Base-by-base conservation (phyloP, 2,888 invertebrate genomes). In the Mactromeris polynyma region DNA sequence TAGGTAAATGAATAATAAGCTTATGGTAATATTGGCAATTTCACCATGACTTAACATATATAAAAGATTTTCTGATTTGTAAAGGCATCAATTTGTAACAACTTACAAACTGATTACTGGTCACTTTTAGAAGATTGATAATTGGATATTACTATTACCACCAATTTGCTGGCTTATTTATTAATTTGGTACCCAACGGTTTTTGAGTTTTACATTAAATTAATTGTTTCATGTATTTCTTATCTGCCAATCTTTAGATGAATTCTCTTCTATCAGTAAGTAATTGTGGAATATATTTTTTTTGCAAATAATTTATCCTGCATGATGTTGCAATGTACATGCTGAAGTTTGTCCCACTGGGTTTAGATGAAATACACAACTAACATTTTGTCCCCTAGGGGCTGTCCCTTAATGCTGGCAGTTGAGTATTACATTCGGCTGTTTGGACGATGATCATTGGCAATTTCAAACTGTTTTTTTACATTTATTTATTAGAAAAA, bases 201-300 rank as follows among this genome's bases (percentile, higher is more conserved):
- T 19, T 77, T 77, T 77, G 9, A 79, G 11, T 54, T 17, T 36
- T 36, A 54, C 33, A 31, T 26, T 26, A 40, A 31, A 54, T 3
- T 77, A 33, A 77, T 21, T 36, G 26, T 64, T 26, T 77, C 19
- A 77, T 83, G 42, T 83, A 73, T 79, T 78, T 69, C 42, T 42
- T 85, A 21, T 80, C 40, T 83, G 69, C 7, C 14, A 78, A 51
- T 84, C 51, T 31, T 31, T 84, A 90, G 90, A 90, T 90, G 90
- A 90, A 90, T 54, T 64, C 81, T 0, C 73, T 90, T 21, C 83
- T 88, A 51, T 81, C 88, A 51, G 90, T 90, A 90, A 90, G 90
- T 90, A 73, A 90, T 78, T 3, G 26, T 36, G 73, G 54, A 84
- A 79, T 87, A 84, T 83, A 58, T 36, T 73, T 83, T 46, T 78